Percentiles rank a stretch among this genome's conserved stretches.
phyloP scores from a whole-genome alignment of 1,140 invertebrate species.

The Telenomus remus region DNA sequence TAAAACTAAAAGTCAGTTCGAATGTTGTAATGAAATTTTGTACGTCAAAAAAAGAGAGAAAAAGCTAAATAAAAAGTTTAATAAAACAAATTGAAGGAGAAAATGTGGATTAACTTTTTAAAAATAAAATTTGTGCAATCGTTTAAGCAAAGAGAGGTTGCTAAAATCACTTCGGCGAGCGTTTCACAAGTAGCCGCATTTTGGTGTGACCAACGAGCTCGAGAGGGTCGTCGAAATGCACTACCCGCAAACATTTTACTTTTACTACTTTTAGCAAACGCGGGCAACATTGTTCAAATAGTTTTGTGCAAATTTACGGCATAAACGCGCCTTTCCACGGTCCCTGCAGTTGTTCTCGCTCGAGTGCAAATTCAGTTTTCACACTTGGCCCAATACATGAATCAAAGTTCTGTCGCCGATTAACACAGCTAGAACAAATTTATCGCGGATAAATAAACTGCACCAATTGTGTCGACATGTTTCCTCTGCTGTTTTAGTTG shows the following conservation, averaged over 20 bases:
- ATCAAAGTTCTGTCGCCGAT: constrained; percentile 40
- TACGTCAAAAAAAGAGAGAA: no score
- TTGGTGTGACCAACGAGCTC: constrained; percentile 42
- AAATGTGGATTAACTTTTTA: no score
- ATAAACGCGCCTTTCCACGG: constrained; percentile 43
- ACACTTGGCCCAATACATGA: constrained; percentile 35
- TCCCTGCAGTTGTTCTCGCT: constrained; percentile 18
- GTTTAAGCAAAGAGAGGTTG: neutral
- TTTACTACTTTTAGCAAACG: constrained; percentile 44
- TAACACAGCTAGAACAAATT: constrained; percentile 29
- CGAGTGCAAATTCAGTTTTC: constrained; percentile 46
- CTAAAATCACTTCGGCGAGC: constrained; percentile 49
- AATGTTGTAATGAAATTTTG: neutral
- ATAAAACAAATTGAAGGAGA: no score
- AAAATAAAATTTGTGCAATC: no score
- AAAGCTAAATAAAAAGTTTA: no score
- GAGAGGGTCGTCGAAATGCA: constrained; percentile 50
- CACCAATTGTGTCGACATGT: no score
- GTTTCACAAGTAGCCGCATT: constrained; percentile 43
- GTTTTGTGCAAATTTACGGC: constrained; percentile 49
- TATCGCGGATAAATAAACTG: constrained; percentile 16
- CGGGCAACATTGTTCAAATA: constrained; percentile 50
- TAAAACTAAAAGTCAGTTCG: neutral
- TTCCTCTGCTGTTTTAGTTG: no score
- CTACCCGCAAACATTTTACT: constrained; percentile 57